Conservation (phyloP, 2,888 invertebrate genomes). For the Rhabditophanes sp. region DNA sequence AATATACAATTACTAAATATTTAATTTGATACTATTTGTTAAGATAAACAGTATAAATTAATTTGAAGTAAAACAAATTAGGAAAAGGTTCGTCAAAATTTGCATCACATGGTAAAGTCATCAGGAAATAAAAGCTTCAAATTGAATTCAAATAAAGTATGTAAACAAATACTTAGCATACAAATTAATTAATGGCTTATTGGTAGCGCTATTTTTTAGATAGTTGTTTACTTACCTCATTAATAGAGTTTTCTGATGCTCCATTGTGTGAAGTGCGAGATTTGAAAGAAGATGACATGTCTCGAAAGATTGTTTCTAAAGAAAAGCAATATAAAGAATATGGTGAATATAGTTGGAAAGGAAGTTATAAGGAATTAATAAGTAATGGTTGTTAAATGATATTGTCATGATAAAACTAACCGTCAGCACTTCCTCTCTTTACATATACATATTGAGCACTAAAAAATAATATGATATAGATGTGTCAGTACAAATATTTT, state of each 20-base stretch:
- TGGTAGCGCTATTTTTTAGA: too few relatives aligned
- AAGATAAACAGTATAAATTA: too few relatives aligned
- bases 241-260: conserved; percentile 36
- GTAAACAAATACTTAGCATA: too few relatives aligned
- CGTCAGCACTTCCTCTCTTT: conserved; percentile 34
- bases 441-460: conserved; percentile 41
- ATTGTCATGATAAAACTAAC: conserved; percentile 8
- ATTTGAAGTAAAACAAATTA: too few relatives aligned
- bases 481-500: background rate
- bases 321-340: background rate
- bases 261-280: conserved; percentile 27
- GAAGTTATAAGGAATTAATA: background rate
- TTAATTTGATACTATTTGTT: too few relatives aligned
- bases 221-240: conserved; percentile 32
- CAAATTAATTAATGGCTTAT: too few relatives aligned
- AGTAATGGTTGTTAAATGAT: background rate
- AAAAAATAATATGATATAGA: conserved; percentile 8
- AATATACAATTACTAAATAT: too few relatives aligned
- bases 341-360: background rate
- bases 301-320: conserved; percentile 28
- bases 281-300: conserved; percentile 27
- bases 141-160: too few relatives aligned
- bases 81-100: too few relatives aligned
- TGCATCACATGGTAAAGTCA: too few relatives aligned
- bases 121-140: too few relatives aligned